Evolutionary conservation across 1,140 invertebrate genomes (phyloP).

Genomic region (Caenorhabditis elegans): DNA sequence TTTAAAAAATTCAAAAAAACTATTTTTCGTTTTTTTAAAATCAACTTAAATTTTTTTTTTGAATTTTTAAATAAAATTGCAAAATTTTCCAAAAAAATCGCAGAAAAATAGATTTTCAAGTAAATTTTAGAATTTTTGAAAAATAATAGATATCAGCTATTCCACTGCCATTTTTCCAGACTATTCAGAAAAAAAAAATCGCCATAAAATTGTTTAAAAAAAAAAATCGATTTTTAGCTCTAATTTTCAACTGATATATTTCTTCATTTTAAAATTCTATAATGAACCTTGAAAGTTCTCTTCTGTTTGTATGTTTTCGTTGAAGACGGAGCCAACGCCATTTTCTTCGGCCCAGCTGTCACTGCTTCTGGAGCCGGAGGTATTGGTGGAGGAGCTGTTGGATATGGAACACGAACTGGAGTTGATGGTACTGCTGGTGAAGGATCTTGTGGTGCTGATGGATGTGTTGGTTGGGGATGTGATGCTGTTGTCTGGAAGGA

Average conservation of each 20-base stretch:
- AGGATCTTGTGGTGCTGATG: not conserved
- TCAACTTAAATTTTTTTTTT: too few species aligned
- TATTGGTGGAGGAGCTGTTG: not conserved
- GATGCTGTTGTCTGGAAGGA: not conserved
- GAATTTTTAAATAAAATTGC: too few species aligned
- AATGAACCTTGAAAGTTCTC: conserved; percentile 41
- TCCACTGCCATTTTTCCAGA: too few species aligned
- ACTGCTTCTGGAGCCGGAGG: not conserved
- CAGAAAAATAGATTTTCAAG: too few species aligned
- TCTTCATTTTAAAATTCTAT: not conserved
- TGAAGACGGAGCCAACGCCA: not conserved
- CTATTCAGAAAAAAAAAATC: too few species aligned
- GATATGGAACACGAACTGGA: conserved; percentile 32
- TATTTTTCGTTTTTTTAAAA: too few species aligned
- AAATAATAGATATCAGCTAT: too few species aligned
- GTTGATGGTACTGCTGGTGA: not conserved
- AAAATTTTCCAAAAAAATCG: too few species aligned
- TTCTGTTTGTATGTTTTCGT: conserved; percentile 20
- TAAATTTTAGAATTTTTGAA: too few species aligned
- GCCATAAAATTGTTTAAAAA: too few species aligned
- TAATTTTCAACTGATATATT: not conserved
- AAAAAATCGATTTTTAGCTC: too few species aligned
- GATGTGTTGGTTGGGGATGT: not conserved
- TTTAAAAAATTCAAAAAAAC: too few species aligned
- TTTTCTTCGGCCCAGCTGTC: not conserved